Conservation (phyloP, 2,888 invertebrate species). For the Epsilonema sp. region DNA sequence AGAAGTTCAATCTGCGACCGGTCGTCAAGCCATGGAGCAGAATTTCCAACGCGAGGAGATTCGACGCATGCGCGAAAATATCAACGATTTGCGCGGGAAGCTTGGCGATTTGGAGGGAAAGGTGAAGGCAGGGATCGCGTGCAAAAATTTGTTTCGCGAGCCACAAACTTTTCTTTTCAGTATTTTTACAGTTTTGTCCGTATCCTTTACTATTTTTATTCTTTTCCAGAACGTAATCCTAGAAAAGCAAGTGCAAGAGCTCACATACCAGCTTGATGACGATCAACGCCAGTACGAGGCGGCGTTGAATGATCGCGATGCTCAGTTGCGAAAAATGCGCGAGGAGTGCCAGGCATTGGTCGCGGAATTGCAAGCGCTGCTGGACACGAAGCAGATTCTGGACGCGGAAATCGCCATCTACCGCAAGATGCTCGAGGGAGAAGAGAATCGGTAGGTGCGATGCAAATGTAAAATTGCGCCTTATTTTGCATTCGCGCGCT, state of each 20-base stretch:
- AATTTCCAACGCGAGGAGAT: constrained; percentile 33
- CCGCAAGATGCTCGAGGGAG: constrained; percentile 36
- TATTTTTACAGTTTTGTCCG: background rate
- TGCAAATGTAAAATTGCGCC: too few species aligned
- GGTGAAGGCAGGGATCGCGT: constrained; percentile 17
- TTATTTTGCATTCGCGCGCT: too few species aligned
- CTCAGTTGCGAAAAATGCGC: constrained; percentile 19
- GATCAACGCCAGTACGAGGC: constrained; percentile 32
- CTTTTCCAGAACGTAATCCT: constrained; percentile 30
- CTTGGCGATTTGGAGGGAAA: constrained; percentile 31
- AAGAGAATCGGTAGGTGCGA: constrained; percentile 28
- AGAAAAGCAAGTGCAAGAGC: constrained; percentile 21
- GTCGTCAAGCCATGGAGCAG: constrained; percentile 28
- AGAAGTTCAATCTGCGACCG: constrained; percentile 26
- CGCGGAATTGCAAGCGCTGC: constrained; percentile 25
- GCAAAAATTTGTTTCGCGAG: too few species aligned
- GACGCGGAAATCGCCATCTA: constrained; percentile 38
- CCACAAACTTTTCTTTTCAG: too few species aligned
- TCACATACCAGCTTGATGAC: constrained; percentile 26
- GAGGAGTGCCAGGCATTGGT: constrained; percentile 18
- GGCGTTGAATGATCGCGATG: constrained; percentile 29
- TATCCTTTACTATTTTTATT: too few species aligned
- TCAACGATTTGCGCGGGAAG: constrained; percentile 28
- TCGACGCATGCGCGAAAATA: constrained; percentile 29
- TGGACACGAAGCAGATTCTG: constrained; percentile 35